phyloP scores from a whole-genome alignment of 2,888 invertebrate species.

The Apamea epomidion region DNA sequence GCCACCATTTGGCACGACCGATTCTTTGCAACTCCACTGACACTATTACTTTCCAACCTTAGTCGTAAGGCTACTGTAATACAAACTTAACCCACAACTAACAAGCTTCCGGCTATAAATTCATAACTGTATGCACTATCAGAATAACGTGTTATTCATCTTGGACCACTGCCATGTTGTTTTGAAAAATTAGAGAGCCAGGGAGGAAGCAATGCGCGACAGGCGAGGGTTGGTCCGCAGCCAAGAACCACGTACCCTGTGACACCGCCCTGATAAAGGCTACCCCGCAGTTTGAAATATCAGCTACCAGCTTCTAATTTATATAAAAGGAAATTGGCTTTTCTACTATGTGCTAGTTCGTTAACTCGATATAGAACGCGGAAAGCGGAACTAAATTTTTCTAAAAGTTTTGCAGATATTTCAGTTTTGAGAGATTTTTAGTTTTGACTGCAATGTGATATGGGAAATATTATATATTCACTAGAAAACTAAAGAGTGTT shows the following conservation, averaged over 20 bases:
- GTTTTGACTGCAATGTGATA: neutral
- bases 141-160: slow-evolving; percentile 79
- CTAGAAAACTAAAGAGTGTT: neutral
- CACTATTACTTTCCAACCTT: neutral
- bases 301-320: slow-evolving; percentile 65
- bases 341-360: slow-evolving; percentile 58
- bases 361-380: slow-evolving; percentile 54
- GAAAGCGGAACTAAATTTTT: slow-evolving; percentile 51
- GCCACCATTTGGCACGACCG: neutral
- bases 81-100: slow-evolving; percentile 55
- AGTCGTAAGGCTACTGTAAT: slow-evolving; percentile 1
- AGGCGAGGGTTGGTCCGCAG: slow-evolving; percentile 77
- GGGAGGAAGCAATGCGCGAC: slow-evolving; percentile 67
- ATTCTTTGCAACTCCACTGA: neutral
- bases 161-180: slow-evolving; percentile 85
- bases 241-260: slow-evolving; percentile 78
- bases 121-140: slow-evolving; percentile 76
- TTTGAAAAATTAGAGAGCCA: slow-evolving; percentile 85
- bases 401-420: slow-evolving; percentile 37
- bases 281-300: slow-evolving; percentile 68
- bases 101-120: slow-evolving; percentile 70
- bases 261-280: slow-evolving; percentile 72
- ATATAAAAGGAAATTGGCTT: slow-evolving; percentile 68
- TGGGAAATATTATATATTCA: neutral
- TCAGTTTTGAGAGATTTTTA: slow-evolving; percentile 24